Conservation (phyloP, 2,113 vertebrate genomes). For the Microtus ochrogaster region DNA sequence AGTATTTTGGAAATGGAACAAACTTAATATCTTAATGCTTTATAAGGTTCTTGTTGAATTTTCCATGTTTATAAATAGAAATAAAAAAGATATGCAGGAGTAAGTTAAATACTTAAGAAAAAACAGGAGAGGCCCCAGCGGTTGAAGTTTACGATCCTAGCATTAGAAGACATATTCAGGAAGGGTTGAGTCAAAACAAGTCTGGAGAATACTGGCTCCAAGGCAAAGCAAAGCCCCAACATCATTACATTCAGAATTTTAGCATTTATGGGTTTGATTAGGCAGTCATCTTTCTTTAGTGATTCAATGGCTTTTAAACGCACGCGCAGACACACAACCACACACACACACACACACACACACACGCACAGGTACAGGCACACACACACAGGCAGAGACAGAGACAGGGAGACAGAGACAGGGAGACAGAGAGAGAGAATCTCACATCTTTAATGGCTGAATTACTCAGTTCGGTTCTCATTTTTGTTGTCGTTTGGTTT, state of each 20-base stretch:
- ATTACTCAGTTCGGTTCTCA: not conserved
- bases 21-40: not conserved
- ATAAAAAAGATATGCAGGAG: not conserved
- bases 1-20: not conserved
- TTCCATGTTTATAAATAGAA: no score
- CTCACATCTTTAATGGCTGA: not conserved
- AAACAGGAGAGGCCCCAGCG: not conserved
- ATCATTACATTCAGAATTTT: not conserved
- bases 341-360: not conserved
- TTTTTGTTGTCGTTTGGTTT: not conserved
- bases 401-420: no score
- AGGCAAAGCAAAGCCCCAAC: not conserved
- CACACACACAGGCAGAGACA: no score
- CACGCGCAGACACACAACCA: not conserved
- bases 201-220: not conserved
- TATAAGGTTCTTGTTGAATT: not conserved
- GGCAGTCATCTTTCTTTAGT: not conserved
- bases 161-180: not conserved
- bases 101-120: conserved; percentile 1
- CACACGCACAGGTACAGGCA: no score
- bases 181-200: not conserved
- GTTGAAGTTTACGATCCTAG: not conserved
- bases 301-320: not conserved
- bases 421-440: not conserved
- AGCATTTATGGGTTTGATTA: not conserved